Evolutionary conservation across 2,113 vertebrate genomes (phyloP), one percentile per base, ranked within the genome.

Genomic region (Sander vitreus): DNA sequence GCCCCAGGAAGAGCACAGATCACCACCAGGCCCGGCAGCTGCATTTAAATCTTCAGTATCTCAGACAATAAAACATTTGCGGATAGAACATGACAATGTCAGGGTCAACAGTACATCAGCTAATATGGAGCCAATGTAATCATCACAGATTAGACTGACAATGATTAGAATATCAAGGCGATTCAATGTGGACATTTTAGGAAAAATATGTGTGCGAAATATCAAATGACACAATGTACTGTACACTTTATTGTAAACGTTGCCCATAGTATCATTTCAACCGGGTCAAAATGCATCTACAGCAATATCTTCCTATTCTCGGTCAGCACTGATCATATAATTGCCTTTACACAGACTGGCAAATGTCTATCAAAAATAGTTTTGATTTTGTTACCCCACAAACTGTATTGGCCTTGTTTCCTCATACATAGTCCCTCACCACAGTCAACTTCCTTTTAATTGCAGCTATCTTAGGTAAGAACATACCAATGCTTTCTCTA

Each of bases 11-110:
- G 30, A 68, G 53, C 30, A 63, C n/a, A 74, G 83, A 83, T 70
- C 58, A 90, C 1, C 25, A 48, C 2, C 33, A 48, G 30, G 43
- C 67, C 54, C 55, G 51, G 65, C 88, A 85, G 88, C 85, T 82
- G 86, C 83, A 73, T 84, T 76, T 68, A 78, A 57, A 25, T 48
- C 57, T 7, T 10, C 0, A 39, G 25, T 8, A 73, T 67, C 12
- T 69, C 27, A 25, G 19, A 81, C 13, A 50, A 64, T 80, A 59
- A 80, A 84, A 72, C 27, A 47, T 73, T 27, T 64, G 23, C 58
- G 15, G 18, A 47, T 18, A n/a, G 68, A 81, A 67, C 53, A 27
- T 23, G 27, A 13, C 23, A 58, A 55, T 59, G 47, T 76, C 27
- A 47, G 14, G 18, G 25, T 73, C 8, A 53, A 47, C 48, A 57